Conservation (phyloP, 2,113 vertebrate genomes). For the Rhynchomys soricoides region DNA sequence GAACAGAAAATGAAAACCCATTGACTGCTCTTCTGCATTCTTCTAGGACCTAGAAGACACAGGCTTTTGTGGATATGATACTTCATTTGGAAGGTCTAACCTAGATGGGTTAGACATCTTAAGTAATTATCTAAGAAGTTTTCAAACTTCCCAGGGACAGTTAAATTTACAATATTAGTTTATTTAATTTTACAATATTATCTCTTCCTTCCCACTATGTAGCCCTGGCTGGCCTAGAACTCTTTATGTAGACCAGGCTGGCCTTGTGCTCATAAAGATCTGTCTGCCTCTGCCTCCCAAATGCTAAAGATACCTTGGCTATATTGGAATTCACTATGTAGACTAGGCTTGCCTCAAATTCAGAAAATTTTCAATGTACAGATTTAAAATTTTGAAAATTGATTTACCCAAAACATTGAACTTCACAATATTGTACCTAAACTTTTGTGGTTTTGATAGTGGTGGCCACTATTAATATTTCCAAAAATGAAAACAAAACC, state of each 20-base stretch:
- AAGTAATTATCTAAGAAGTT: background rate
- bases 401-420: background rate
- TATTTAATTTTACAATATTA: background rate
- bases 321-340: background rate
- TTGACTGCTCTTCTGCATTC: background rate
- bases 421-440: background rate
- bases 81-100: background rate
- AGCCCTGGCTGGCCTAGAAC: background rate
- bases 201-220: background rate
- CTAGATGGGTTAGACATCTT: background rate
- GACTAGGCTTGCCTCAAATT: background rate
- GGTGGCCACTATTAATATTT: background rate
- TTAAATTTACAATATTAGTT: conserved; percentile 16
- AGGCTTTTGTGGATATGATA: background rate
- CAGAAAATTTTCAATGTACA: background rate
- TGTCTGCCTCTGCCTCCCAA: background rate
- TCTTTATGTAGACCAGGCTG: background rate
- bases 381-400: background rate
- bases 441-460: background rate
- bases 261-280: background rate
- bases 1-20: background rate
- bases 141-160: background rate
- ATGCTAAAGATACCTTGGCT: background rate
- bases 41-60: background rate
- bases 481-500: background rate